A percentile compares a stretch with the other conserved stretches of the same genome.
These are phyloP conservation scores for Morelia viridis DNA, from an alignment of 2,797 vertebrate species.

Conservation along the genomic window DNA sequence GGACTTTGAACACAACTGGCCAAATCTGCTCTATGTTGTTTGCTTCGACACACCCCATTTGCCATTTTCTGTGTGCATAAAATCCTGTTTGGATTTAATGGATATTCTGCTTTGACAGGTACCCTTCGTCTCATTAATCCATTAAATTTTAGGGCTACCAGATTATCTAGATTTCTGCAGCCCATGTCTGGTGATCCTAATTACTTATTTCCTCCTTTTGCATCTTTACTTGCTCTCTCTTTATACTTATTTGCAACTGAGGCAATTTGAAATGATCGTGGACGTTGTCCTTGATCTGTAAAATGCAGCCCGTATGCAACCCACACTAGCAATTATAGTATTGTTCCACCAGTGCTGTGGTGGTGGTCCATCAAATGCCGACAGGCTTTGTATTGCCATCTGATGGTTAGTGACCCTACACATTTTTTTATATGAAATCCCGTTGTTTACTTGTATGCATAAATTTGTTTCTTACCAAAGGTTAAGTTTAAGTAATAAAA, in stretches of 20 bases:
- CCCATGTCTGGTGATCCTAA: not conserved
- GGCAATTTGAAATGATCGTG: not conserved
- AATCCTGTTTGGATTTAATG: not conserved
- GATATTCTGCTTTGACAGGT: not conserved
- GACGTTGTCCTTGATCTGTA: not conserved
- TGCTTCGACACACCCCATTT: not conserved
- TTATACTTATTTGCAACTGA: not conserved
- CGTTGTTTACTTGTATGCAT: not conserved
- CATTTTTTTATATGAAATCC: not conserved
- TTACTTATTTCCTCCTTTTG: not conserved
- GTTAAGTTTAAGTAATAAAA: not conserved
- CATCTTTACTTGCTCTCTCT: not conserved
- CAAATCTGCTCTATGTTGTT: not conserved
- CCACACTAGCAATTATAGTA: not conserved
- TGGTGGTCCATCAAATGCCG: not conserved
- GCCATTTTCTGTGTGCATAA: not conserved
- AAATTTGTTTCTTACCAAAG: not conserved
- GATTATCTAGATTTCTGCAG: not conserved
- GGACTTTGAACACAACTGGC: not conserved
- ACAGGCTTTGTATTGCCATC: not conserved
- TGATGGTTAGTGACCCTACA: not conserved
- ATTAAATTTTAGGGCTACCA: not conserved
- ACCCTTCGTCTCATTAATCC: not conserved
- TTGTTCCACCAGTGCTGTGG: not conserved
- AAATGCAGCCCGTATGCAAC: not conserved